These are phyloP conservation scores for Protodeltote pygarga DNA, from an alignment of 2,888 invertebrate species.

Conservation along the genomic window DNA sequence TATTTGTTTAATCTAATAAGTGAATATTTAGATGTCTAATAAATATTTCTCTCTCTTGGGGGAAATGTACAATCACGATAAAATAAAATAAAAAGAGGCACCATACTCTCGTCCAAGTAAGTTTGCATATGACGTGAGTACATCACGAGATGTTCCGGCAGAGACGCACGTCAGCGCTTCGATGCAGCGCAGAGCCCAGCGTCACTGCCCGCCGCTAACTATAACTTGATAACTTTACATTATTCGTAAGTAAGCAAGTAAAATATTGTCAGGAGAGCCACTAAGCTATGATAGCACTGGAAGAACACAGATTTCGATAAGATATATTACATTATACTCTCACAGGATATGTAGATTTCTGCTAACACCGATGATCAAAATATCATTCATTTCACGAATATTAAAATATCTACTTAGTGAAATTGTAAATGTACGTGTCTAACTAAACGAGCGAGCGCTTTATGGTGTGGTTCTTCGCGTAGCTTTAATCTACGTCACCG, in stretches of 20 bases:
- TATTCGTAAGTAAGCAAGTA: slow-evolving; percentile 36
- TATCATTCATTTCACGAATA: slow-evolving; percentile 60
- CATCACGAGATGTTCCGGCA: neutral
- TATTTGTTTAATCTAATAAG: slow-evolving; percentile 61
- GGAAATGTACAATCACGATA: slow-evolving; percentile 71
- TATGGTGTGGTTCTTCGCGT: neutral
- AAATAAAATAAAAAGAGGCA: slow-evolving; percentile 37
- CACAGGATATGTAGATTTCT: slow-evolving; percentile 76
- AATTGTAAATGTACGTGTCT: slow-evolving; percentile 44
- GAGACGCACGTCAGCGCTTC: slow-evolving; percentile 6
- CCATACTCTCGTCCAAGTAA: slow-evolving; percentile 3
- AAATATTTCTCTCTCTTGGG: slow-evolving; percentile 79
- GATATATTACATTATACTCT: slow-evolving; percentile 61
- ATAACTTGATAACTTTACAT: neutral
- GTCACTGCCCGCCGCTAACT: slow-evolving; percentile 8
- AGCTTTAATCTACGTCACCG: neutral
- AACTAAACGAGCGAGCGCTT: slow-evolving; percentile 44
- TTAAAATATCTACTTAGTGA: slow-evolving; percentile 52
- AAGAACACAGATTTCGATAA: slow-evolving; percentile 81
- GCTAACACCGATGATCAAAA: slow-evolving; percentile 74
- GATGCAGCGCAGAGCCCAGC: neutral
- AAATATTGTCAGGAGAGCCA: slow-evolving; percentile 75
- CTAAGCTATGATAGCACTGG: slow-evolving; percentile 75
- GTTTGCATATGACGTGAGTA: neutral
- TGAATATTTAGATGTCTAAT: slow-evolving; percentile 63